Conservation (phyloP, 2,113 vertebrate species). For the Glaucidium brasilianum region DNA sequence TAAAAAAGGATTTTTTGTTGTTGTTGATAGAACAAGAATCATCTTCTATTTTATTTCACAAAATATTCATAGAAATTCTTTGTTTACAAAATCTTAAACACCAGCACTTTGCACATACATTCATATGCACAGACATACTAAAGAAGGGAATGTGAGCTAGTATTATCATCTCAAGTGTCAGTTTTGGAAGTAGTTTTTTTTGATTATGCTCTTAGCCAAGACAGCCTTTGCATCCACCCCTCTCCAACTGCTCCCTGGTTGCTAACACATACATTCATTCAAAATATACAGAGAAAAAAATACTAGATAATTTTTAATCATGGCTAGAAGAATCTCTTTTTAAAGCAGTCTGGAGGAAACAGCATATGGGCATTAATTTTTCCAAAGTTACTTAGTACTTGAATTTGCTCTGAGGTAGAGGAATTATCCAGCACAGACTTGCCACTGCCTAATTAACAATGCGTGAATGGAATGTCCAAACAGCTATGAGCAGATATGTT, state of each 20-base stretch:
- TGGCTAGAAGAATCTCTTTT: background rate
- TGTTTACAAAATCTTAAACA: background rate
- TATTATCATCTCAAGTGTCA: background rate
- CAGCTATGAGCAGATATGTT: background rate
- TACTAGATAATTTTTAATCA: background rate
- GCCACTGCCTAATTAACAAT: constrained; percentile 1
- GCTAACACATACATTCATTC: background rate
- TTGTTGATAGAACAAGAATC: background rate
- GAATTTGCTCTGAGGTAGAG: background rate
- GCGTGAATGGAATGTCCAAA: constrained; percentile 32
- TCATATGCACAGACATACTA: background rate
- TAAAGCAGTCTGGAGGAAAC: background rate
- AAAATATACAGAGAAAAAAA: background rate
- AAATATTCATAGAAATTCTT: background rate
- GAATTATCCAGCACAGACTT: constrained; percentile 20
- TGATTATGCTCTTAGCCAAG: background rate
- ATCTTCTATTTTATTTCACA: background rate
- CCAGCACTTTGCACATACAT: background rate
- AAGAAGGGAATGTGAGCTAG: background rate
- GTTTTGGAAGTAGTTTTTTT: background rate
- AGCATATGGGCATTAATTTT: background rate
- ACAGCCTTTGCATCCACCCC: background rate
- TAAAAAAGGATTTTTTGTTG: background rate
- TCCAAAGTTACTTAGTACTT: background rate
- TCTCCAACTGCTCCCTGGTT: background rate